Conservation (phyloP, 2,797 vertebrate species). For the Nasua narica region DNA sequence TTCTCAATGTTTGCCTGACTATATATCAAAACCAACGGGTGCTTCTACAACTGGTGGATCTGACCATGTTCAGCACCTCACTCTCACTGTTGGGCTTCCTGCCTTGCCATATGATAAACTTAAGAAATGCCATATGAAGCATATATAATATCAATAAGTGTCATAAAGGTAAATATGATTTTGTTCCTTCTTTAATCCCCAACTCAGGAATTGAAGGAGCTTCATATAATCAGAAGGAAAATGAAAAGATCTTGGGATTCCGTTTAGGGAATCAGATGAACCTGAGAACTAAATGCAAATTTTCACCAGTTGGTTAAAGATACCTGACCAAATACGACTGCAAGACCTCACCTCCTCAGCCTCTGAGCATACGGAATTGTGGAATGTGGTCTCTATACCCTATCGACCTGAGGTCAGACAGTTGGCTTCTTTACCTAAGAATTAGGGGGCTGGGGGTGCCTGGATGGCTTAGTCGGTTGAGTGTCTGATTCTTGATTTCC, state of each 20-base stretch:
- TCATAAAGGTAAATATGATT: not conserved
- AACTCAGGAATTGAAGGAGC: not conserved
- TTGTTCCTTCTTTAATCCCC: not conserved
- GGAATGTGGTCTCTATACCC: not conserved
- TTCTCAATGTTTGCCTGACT: not conserved
- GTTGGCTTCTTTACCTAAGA: not conserved
- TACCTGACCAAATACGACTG: not conserved
- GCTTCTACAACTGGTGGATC: not conserved
- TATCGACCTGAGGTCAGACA: not conserved
- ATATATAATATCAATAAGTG: not conserved
- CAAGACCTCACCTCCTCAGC: not conserved
- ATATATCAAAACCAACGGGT: not conserved
- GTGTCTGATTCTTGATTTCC: not conserved
- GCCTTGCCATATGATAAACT: not conserved
- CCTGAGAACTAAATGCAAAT: slow-evolving; percentile 16
- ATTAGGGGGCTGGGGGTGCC: accelerated
- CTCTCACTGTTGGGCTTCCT: not conserved
- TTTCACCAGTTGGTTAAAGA: not conserved
- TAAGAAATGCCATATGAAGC: not conserved
- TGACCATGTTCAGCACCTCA: not conserved
- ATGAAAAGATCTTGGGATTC: not conserved
- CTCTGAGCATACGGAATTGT: not conserved
- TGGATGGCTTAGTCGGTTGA: not conserved
- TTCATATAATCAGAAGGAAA: not conserved
- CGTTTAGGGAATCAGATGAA: not conserved